Conservation (phyloP, 2,797 vertebrate species). For the Pseudomugil gertrudae region DNA sequence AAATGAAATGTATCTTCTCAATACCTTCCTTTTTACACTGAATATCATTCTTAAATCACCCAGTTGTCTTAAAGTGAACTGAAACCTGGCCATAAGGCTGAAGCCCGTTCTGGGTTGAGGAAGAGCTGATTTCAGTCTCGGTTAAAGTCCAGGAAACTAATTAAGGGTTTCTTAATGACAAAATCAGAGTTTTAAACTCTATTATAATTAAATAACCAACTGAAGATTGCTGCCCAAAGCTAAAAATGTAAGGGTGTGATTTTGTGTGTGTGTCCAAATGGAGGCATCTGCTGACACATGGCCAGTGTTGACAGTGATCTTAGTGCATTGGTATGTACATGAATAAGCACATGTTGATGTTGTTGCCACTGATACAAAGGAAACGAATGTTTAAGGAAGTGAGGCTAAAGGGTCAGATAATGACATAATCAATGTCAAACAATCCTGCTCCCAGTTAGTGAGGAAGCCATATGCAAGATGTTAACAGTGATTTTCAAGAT, state of each 20-base stretch:
- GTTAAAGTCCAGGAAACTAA: no score
- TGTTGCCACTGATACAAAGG: slow-evolving; percentile 16
- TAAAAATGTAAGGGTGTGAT: slow-evolving; percentile 7
- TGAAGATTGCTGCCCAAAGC: background rate
- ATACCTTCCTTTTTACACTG: no score
- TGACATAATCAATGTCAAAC: slow-evolving; percentile 26
- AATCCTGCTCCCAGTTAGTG: background rate
- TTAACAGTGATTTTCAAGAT: slow-evolving; percentile 1
- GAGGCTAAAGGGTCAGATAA: slow-evolving; percentile 18
- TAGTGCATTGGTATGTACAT: slow-evolving; percentile 16
- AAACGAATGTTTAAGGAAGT: slow-evolving; percentile 7
- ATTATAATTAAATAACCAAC: background rate
- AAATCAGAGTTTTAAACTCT: background rate
- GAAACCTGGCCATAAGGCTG: no score
- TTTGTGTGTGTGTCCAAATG: slow-evolving; percentile 1
- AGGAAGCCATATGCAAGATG: background rate
- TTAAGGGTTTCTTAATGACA: no score
- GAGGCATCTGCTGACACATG: slow-evolving; percentile 30
- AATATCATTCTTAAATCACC: no score
- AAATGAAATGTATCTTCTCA: no score
- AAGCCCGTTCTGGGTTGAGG: no score
- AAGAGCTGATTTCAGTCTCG: no score
- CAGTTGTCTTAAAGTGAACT: no score
- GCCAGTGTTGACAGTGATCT: slow-evolving; percentile 51
- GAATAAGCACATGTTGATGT: slow-evolving; percentile 1